phyloP scores from a whole-genome alignment of 2,888 invertebrate genomes.

The Tipula confusa region DNA sequence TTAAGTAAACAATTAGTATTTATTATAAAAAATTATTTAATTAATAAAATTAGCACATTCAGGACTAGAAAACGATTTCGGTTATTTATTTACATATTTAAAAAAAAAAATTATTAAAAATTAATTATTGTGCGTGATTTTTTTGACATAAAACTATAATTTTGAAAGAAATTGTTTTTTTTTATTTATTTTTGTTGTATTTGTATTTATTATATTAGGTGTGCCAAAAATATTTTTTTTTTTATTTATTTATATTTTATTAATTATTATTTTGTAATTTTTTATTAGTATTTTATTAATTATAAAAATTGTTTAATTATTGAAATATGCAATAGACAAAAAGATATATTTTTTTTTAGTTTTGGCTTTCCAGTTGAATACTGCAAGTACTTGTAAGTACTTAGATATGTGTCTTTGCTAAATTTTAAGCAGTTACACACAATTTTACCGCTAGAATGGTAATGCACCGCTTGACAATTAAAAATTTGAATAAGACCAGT shows the following conservation, averaged over 20 bases:
- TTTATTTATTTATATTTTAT: background rate
- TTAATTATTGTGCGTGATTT: background rate
- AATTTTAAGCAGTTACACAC: no score
- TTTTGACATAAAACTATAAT: background rate
- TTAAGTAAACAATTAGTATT: background rate
- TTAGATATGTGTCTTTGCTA: no score
- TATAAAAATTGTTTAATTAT: background rate
- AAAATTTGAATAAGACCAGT: no score
- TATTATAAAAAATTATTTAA: background rate
- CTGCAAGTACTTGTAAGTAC: no score
- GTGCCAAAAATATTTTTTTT: conserved; percentile 14
- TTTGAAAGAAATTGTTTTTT: background rate
- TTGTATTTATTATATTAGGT: background rate
- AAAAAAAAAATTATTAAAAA: background rate
- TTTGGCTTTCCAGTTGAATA: no score
- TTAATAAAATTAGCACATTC: background rate
- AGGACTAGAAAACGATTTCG: background rate
- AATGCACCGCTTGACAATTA: no score
- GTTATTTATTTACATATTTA: background rate
- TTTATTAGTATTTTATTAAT: background rate
- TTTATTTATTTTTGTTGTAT: background rate
- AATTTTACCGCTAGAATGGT: no score
- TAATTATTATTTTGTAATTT: background rate
- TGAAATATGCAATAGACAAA: conserved; percentile 4
- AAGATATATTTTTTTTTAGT: background rate